Evolutionary conservation across 2,113 vertebrate species (phyloP), one percentile per base, ranked within the genome.

Genomic region (Ceyx cyanopectus): DNA sequence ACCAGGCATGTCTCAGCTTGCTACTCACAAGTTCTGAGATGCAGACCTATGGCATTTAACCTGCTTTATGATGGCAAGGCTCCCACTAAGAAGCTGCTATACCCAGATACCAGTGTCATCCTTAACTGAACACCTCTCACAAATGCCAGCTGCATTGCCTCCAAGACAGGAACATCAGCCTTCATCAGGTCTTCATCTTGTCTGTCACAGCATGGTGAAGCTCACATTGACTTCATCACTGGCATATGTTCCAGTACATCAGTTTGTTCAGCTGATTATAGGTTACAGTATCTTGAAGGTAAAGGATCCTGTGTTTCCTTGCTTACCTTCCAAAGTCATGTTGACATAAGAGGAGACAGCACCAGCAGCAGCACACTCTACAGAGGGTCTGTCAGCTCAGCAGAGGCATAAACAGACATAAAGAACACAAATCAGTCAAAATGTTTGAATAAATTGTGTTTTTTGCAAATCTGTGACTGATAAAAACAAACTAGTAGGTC

Each of bases 241-340:
- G 62, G 62, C 54, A 91, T 87, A 91, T 94, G 69, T 92, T 92
- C 79, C 87, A 91, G 85, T 80, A 32, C 37, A 69, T 58, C 54
- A 37, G 22, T 91, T 94, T 94, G 30, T 66, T 87, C 87, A 91
- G 62, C 54, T 85, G 81, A 58, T 23, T 53, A 37, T 6, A 61
- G 46, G 30, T 68, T 13, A 62, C 9, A 45, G 37, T 17, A 37
- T 45, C 27, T 17, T 30, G 14, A 81, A 85, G 56, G 46, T 3
- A 80, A 54, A 54, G 32, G 26, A 65, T 67, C 24, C 57, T 81
- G 23, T 51, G 18, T 69, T 83, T 89, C 61, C 76, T 70, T 80
- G 46, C 41, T 60, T 85, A 58, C 21, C 22, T 84, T 86, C 32
- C 76, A 92, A 83, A 66, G 48, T 34, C 43, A 17, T 5, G 10